These are phyloP conservation scores for Plebejus anna DNA, from an alignment of 2,888 invertebrate species.

Conservation along the genomic window DNA sequence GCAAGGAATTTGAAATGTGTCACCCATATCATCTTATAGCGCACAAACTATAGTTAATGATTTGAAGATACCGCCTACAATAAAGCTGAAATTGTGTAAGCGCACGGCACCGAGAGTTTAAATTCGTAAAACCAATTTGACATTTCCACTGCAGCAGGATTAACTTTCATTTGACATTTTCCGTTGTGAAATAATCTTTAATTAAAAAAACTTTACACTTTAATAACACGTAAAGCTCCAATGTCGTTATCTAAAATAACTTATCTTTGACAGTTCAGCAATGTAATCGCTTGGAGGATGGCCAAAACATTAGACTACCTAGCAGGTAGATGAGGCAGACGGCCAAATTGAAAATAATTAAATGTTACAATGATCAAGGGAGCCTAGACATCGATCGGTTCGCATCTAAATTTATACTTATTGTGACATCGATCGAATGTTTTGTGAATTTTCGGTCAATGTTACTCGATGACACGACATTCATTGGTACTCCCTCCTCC, in stretches of 20 bases:
- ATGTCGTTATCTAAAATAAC: slow-evolving; percentile 77
- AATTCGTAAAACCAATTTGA: slow-evolving; percentile 19
- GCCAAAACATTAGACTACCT: slow-evolving; percentile 67
- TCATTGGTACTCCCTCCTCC: no score
- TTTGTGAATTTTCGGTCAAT: slow-evolving; percentile 20
- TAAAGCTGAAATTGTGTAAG: background rate
- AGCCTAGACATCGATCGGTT: slow-evolving; percentile 60
- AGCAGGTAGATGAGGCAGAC: slow-evolving; percentile 74
- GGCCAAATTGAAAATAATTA: slow-evolving; percentile 75
- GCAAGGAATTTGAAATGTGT: no score
- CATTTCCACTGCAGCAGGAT: slow-evolving; percentile 4
- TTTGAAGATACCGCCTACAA: background rate
- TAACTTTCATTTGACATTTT: slow-evolving; percentile 18
- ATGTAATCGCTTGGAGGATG: slow-evolving; percentile 68
- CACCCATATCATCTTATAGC: no score
- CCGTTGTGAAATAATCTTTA: background rate
- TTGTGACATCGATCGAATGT: slow-evolving; percentile 27
- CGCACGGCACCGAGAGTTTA: background rate
- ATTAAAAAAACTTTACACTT: slow-evolving; percentile 19
- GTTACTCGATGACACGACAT: background rate
- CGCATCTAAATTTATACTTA: slow-evolving; percentile 28
- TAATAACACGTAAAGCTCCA: slow-evolving; percentile 53
- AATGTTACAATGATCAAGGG: slow-evolving; percentile 71
- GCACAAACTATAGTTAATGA: background rate
- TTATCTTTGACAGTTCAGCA: slow-evolving; percentile 77